Conservation (phyloP, 2,113 vertebrate species). For the Atherinomorus stipes region DNA sequence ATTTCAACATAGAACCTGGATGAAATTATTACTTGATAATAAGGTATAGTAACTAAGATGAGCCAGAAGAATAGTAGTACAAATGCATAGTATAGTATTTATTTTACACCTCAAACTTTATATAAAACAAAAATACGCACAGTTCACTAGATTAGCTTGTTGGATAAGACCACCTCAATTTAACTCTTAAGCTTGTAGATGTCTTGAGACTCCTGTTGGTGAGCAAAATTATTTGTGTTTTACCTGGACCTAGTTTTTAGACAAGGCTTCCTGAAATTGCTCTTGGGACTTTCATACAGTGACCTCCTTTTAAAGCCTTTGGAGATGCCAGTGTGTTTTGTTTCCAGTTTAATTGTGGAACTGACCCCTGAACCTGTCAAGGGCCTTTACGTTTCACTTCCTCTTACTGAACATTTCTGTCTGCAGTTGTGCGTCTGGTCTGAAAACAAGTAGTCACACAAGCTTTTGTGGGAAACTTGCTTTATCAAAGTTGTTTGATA, state of each 20-base stretch:
- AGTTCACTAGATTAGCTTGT: too few relatives aligned
- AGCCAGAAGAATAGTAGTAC: too few relatives aligned
- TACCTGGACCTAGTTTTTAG: neutral
- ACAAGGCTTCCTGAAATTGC: neutral
- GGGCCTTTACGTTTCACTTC: slow-evolving; percentile 54
- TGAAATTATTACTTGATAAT: neutral
- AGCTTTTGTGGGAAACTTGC: neutral
- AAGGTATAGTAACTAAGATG: too few relatives aligned
- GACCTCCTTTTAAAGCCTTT: slow-evolving; percentile 41
- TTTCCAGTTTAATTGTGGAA: slow-evolving; percentile 43
- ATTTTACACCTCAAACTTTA: too few relatives aligned
- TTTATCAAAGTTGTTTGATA: neutral
- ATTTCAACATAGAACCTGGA: neutral
- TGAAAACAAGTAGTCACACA: neutral
- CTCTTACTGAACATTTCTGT: slow-evolving; percentile 10
- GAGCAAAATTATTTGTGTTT: neutral
- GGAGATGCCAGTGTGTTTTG: slow-evolving; percentile 24
- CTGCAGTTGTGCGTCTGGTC: neutral
- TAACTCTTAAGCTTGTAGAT: too few relatives aligned
- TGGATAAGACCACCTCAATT: too few relatives aligned
- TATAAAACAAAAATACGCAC: too few relatives aligned
- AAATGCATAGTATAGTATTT: too few relatives aligned
- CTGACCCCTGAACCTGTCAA: slow-evolving; percentile 11
- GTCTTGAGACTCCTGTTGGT: neutral
- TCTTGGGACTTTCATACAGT: slow-evolving; percentile 17